These are phyloP conservation scores for Proales similis DNA, from an alignment of 1,140 invertebrate genomes.

Conservation along the genomic window DNA sequence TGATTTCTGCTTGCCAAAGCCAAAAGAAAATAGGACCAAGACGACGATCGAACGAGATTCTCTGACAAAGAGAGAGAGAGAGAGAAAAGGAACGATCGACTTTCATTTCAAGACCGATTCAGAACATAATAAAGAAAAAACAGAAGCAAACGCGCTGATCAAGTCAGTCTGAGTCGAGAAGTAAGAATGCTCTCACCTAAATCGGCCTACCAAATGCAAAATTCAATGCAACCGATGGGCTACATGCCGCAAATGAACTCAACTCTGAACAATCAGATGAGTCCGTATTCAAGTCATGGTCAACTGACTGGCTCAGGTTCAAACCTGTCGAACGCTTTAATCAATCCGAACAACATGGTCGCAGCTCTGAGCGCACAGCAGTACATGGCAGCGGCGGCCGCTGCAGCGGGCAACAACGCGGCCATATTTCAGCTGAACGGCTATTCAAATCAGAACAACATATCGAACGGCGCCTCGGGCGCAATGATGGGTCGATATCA, in stretches of 20 bases:
- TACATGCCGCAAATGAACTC: conserved; percentile 27
- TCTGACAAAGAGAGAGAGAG: too few species aligned
- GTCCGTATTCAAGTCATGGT: conserved; percentile 28
- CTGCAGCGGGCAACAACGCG: not conserved
- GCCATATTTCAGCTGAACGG: conserved; percentile 20
- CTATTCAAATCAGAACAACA: not conserved
- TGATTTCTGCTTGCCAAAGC: too few species aligned
- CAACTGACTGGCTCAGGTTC: too few species aligned
- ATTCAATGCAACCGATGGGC: conserved; percentile 5
- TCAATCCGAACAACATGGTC: conserved; percentile 1
- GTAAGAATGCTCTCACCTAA: conserved; percentile 36
- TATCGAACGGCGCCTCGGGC: not conserved
- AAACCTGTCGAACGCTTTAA: conserved; percentile 1
- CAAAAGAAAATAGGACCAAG: too few species aligned
- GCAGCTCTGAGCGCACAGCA: conserved; percentile 29
- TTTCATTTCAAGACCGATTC: too few species aligned
- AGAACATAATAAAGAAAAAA: too few species aligned
- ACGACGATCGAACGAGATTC: too few species aligned
- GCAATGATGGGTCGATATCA: conserved; percentile 18
- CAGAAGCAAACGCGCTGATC: too few species aligned
- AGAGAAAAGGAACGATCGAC: too few species aligned
- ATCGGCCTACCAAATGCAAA: conserved; percentile 37
- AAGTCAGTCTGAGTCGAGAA: too few species aligned
- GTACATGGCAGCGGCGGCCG: conserved; percentile 21
- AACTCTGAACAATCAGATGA: not conserved